Evolutionary conservation across 92 coral and sea anemone genomes (phyloP), one percentile per base, ranked within the genome.

Genomic region (Epizoanthus fatuus): DNA sequence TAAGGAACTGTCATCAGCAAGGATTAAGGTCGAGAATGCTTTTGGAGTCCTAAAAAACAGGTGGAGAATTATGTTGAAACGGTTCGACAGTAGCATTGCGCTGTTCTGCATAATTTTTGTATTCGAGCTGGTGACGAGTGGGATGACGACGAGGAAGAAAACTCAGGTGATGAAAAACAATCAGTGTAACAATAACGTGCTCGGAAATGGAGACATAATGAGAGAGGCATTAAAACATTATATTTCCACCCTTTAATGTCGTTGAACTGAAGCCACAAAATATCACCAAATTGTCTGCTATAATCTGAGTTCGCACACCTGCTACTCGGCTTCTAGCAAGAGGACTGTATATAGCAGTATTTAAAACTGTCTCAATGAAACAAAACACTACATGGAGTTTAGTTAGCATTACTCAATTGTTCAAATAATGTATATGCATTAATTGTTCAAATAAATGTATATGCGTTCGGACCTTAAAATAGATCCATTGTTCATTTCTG

Each of bases 51-150:
- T 83, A 25, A 89, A 89, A 52, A 68, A 84, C 79, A 75, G 85
- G 51, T 89, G 88, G 92, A 65, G 85, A 53, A 66, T 89, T 20
- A 45, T 87, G 4, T 86, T 80, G 59, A 87, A 87, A 51, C 74
- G 86, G 13, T 87, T 87, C 71, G 83, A 87, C 64, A 87, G 86
- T 63, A 40, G 54, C 35, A 87, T 87, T 87, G 91, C 44, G 87
- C 83, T 58, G 91, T 87, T 81, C 64, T 87, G 13, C 91, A 81
- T 40, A 87, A 87, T 71, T 57, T 81, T 20, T 80, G 91, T 63
- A 67, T 79, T 13, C 1, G 35, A 40, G 52, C 17, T 78, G 80
- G 90, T 35, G 90, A 86, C 68, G 85, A 86, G 7, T 86, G 90
- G 89, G 85, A 86, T 60, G 74, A 75, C 13, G 52, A 19, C 20